Evolutionary conservation across 2,888 invertebrate genomes (phyloP).

Genomic region (Cheiracanthium punctorium): DNA sequence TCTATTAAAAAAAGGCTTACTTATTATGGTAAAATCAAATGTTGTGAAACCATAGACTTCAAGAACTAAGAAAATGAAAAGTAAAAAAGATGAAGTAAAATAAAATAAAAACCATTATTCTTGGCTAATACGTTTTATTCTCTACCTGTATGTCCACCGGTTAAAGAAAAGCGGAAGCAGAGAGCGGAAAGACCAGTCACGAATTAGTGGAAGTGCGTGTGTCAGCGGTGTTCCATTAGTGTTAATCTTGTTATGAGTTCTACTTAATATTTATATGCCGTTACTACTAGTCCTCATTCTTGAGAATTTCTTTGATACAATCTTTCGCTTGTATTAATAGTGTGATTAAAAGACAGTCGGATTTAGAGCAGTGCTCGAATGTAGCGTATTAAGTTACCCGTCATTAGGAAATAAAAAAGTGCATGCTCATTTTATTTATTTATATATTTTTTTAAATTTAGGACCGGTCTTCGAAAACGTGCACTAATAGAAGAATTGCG

Average conservation of each 20-base stretch:
- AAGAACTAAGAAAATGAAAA: neutral
- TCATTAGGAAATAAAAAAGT: no score
- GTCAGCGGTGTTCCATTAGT: constrained; percentile 3
- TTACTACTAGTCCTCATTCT: neutral
- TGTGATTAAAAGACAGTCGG: neutral
- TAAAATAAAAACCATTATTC: no score
- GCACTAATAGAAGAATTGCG: no score
- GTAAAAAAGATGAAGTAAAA: no score
- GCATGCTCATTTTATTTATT: no score
- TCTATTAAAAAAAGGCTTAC: no score
- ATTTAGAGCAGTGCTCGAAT: no score
- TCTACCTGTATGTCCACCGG: neutral
- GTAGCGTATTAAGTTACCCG: no score
- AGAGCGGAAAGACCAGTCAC: neutral
- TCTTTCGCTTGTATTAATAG: neutral
- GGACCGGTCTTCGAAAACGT: no score
- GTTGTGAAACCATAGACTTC: neutral
- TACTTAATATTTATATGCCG: neutral
- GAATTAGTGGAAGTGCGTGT: constrained; percentile 3
- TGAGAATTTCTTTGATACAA: neutral
- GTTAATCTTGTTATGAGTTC: constrained; percentile 1
- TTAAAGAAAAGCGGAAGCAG: neutral
- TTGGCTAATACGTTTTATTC: neutral
- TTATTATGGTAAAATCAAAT: neutral
- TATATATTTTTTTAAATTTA: no score